Evolutionary conservation across 1,140 invertebrate genomes (phyloP), one percentile per base, ranked within the genome.

Genomic region (Aphidius gifuensis): DNA sequence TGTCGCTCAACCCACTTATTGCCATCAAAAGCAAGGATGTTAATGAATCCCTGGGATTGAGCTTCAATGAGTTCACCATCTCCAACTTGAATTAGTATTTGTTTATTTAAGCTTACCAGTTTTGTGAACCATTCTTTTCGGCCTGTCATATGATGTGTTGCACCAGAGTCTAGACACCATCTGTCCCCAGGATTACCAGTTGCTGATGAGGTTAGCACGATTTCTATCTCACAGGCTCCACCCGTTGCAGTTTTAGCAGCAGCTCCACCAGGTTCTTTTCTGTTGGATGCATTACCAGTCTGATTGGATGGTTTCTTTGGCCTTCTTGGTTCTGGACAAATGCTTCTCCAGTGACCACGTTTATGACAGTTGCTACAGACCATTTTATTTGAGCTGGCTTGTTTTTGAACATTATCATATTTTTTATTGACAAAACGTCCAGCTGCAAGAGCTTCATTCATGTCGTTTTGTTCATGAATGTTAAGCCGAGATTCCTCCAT

Each of bases 121-220:
- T 62, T 40, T 11, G 42, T 47, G 11, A 68, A 57, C 61, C 62
- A 68, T 9, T 62, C 49, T 23, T 50, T 50, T 5, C 49, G 23
- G 6, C 44, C 58, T 54, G 6, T 47, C 43, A 23, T 32, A 55
- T 23, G 56, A 62, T 61, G 73, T 65, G 59, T 74, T 71, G 74
- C 70, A 9, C 70, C 72, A 4, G 68, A 69, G 57, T 74, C 69
- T 16, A 73, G 64, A 50, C 71, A 74, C 69, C 16, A 16, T 16
- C 16, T 16, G 16, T 16, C 16, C 16, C 16, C 16, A 16, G 16
- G 1, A 16, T 16, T 21, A 38, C 11, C 16, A 51, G 49, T 51
- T 23, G 23, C 49, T 23, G n/a, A 23, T 51, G 45, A 32, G 49
- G 23, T 32, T 21, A 32, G 7, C 2, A 21, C 7, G 38, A 9